Percentiles rank a stretch among this genome's conserved stretches.
Evolutionary conservation across 2,888 invertebrate genomes (phyloP).

Genomic region (Temnothorax unifasciatus): DNA sequence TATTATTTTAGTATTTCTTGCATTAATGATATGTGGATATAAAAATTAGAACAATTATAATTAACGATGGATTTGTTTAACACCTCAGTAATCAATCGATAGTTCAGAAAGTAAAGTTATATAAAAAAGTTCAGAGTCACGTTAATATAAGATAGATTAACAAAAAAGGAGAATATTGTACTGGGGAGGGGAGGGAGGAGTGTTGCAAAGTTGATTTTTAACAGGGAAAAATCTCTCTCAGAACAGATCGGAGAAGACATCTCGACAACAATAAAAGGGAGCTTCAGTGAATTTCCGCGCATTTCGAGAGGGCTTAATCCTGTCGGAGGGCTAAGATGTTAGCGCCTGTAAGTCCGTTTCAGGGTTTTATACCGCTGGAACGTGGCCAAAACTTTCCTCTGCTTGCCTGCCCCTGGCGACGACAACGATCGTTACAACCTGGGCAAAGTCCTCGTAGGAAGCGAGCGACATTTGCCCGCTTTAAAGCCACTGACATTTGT

Average conservation of each 20-base stretch:
- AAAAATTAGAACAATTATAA: background rate
- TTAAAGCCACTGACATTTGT: conserved; percentile 55
- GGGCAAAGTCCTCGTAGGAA: conserved; percentile 40
- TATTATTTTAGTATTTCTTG: background rate
- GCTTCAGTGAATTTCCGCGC: conserved; percentile 54
- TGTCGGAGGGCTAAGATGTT: conserved; percentile 60
- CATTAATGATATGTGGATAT: background rate
- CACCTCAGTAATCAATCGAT: background rate
- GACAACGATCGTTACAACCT: conserved; percentile 56
- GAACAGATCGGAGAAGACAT: conserved; percentile 5
- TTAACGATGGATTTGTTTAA: background rate
- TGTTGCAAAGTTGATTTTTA: background rate
- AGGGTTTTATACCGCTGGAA: conserved; percentile 49
- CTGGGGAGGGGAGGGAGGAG: background rate
- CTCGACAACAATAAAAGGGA: conserved; percentile 21
- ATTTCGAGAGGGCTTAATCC: conserved; percentile 57
- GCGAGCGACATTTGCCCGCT: conserved; percentile 32
- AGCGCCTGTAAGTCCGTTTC: conserved; percentile 62
- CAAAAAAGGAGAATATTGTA: background rate
- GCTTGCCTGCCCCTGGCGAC: conserved; percentile 7
- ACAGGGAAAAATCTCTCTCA: conserved; percentile 16
- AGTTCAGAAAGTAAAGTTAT: background rate
- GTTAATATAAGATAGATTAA: conserved; percentile 1
- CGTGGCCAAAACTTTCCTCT: conserved; percentile 48
- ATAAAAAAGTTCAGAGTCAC: conserved; percentile 9